Evolutionary conservation across 2,888 invertebrate genomes (phyloP), one percentile per base, ranked within the genome.

Genomic region (Margaritifera margaritifera): DNA sequence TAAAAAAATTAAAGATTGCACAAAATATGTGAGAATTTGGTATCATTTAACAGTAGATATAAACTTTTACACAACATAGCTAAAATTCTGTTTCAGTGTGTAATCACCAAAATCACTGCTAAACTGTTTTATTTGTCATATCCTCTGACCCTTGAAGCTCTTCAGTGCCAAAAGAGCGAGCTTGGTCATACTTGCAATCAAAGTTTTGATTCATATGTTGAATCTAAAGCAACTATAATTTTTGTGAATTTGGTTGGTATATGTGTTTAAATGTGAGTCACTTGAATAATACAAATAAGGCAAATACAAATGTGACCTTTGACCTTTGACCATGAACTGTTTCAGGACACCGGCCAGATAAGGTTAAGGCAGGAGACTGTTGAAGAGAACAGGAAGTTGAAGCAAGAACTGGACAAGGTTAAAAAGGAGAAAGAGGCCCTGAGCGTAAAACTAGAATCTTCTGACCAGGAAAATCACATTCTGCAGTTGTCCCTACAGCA

Each of bases 391-490:
- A 79, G 78, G 62, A 74, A 77, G 42, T 66, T 82, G 53, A 62
- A 72, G 11, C 75, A 78, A 60, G 82, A 83, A 50, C 42, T 84
- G 57, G 80, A 84, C 60, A 58, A 77, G n/a, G 62, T 77, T 18
- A 73, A 78, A 58, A 74, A 78, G 50, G 79, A 80, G 51, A 73
- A 74, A 1, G 79, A 84, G 58, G 70, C 73, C 6, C 68, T 75
- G 15, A 66, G 68, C n/a, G 64, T 72, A 55, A 74, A 74, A 54
- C 74, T 83, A 24, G 79, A 80, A 24, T 70, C 77, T 6, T 53
- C 80, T 0, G 84, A 84, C 62, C 72, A 80, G 59, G 84, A 85
- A 69, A 82, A 81, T 61, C 81, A 82, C 62, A 83, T 84, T 58
- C 73, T 82, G 52, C 77, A 81, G 60, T 72, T 82, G 4, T 78